Evolutionary conservation across 2,888 invertebrate genomes (phyloP).

Genomic region (Dyspetes luteomarginatus): DNA sequence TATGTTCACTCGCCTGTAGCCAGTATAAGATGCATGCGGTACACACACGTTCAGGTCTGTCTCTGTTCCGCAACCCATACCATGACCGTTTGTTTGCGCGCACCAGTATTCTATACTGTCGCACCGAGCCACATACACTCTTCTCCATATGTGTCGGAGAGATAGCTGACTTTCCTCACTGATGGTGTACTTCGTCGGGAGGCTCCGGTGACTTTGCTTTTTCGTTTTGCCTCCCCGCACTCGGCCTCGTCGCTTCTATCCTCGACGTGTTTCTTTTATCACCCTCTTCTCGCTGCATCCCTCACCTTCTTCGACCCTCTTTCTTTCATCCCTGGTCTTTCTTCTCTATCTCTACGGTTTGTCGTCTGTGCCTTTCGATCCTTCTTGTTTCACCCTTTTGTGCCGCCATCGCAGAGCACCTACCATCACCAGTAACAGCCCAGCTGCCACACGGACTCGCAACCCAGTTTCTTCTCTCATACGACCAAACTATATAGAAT

Average conservation of each 20-base stretch:
- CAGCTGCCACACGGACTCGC: conserved; percentile 60
- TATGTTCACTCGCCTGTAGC: conserved; percentile 45
- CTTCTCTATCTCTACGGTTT: conserved; percentile 58
- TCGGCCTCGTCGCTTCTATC: conserved; percentile 24
- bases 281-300: conserved; percentile 20
- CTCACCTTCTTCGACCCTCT: conserved; percentile 24
- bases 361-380: conserved; percentile 61
- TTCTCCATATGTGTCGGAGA: conserved; percentile 45
- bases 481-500: conserved; percentile 40
- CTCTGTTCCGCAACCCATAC: conserved; percentile 25
- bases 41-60: conserved; percentile 27
- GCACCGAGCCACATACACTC: conserved; percentile 26
- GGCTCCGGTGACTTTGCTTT: conserved; percentile 40
- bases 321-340: conserved; percentile 51
- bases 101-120: conserved; percentile 34
- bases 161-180: conserved; percentile 35
- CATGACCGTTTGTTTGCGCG: conserved; percentile 45
- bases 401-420: conserved; percentile 46
- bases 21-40: conserved; percentile 29
- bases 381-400: conserved; percentile 61
- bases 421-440: background rate
- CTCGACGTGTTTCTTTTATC: conserved; percentile 34
- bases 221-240: conserved; percentile 42
- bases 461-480: conserved; percentile 67
- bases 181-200: conserved; percentile 11